These are phyloP conservation scores for Drosophila neocordata DNA, from an alignment of 1,140 invertebrate genomes.

Conservation along the genomic window DNA sequence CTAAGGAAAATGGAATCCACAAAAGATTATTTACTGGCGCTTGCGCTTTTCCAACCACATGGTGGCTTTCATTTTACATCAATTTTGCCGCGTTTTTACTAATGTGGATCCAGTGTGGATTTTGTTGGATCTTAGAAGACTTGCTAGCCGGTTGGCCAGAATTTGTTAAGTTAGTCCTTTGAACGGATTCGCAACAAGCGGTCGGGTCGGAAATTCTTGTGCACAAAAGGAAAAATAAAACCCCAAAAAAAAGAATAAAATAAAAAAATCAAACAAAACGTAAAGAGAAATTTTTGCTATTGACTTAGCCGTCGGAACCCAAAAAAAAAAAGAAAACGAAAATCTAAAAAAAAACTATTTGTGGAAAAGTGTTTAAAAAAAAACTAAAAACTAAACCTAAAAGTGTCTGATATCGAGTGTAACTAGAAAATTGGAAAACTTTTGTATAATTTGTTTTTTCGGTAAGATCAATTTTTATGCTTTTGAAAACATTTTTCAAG, in stretches of 20 bases:
- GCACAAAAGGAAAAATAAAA: not conserved
- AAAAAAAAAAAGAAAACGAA: not conserved
- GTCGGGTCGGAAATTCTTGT: constrained; percentile 21
- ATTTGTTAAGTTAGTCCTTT: constrained; percentile 47
- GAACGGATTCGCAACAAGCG: constrained; percentile 48
- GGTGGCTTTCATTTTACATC: constrained; percentile 39
- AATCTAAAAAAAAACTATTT: too few species aligned
- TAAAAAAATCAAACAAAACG: not conserved
- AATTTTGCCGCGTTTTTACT: constrained; percentile 42
- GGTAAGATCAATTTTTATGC: not conserved
- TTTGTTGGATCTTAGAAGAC: constrained; percentile 7
- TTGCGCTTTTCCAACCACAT: constrained; percentile 33
- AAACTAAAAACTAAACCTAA: not conserved
- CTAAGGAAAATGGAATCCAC: not conserved
- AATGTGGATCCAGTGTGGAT: constrained; percentile 33
- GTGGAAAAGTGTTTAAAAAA: too few species aligned
- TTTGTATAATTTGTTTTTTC: not conserved
- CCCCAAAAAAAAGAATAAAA: not conserved
- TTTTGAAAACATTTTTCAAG: not conserved
- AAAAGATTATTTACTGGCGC: constrained; percentile 20
- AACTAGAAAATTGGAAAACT: not conserved
- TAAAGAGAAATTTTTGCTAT: not conserved
- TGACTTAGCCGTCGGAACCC: constrained; percentile 1
- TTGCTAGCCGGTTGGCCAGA: constrained; percentile 25
- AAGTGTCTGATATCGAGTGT: constrained; percentile 2